A percentile compares a stretch with the other conserved stretches of the same genome.
phyloP scores from a whole-genome alignment of 1,140 invertebrate species.

The Stegodyphus dumicola region DNA sequence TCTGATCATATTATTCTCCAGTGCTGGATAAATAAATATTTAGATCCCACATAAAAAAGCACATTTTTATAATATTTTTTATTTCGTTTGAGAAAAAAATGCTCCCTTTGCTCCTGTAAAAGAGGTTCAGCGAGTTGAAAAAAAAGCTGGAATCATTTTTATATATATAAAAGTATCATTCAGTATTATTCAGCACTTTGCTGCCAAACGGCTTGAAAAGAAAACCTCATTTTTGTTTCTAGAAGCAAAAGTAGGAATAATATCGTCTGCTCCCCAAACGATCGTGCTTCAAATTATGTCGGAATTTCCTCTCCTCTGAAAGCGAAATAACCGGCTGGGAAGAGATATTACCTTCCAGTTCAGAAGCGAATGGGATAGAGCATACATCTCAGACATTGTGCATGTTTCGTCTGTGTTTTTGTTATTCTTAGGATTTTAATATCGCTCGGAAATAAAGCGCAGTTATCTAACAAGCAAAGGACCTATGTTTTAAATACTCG shows the following conservation, averaged over 20 bases:
- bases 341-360: not conserved
- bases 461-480: too few relatives aligned
- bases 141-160: too few relatives aligned
- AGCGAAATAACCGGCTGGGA: not conserved
- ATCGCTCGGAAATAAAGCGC: too few relatives aligned
- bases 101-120: too few relatives aligned
- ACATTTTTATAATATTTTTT: too few relatives aligned
- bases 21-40: conserved; percentile 40
- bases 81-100: too few relatives aligned
- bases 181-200: conserved; percentile 16
- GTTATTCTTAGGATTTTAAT: too few relatives aligned
- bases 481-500: too few relatives aligned
- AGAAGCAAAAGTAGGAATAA: not conserved
- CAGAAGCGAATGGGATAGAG: too few relatives aligned
- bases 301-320: not conserved
- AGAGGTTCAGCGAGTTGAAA: too few relatives aligned
- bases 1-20: conserved; percentile 31
- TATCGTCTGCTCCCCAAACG: not conserved
- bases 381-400: too few relatives aligned
- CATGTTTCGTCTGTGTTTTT: too few relatives aligned
- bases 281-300: not conserved
- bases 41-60: conserved; percentile 13
- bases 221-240: not conserved
- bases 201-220: conserved; percentile 18
- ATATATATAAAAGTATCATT: conserved; percentile 5